Conservation (phyloP, 2,797 vertebrate genomes). For the Serranus cabrilla region DNA sequence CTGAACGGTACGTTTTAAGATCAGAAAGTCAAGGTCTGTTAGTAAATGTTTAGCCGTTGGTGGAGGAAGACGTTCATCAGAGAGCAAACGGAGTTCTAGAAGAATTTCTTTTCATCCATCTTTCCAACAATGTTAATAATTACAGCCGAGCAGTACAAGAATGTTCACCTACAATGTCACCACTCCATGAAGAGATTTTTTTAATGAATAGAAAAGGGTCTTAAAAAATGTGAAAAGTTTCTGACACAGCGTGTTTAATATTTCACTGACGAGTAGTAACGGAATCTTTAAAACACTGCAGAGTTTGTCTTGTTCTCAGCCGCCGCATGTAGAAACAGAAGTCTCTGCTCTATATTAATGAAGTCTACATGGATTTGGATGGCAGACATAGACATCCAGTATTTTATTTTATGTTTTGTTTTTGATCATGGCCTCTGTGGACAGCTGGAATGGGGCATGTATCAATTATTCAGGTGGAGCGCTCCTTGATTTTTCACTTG, state of each 20-base stretch:
- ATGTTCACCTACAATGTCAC: constrained; percentile 25
- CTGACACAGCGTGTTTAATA: constrained; percentile 54
- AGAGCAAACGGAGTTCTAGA: neutral
- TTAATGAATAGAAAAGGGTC: constrained; percentile 58
- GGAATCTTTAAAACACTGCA: constrained; percentile 48
- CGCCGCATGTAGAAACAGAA: constrained; percentile 27
- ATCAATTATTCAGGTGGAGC: constrained; percentile 79
- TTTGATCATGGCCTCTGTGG: constrained; percentile 71
- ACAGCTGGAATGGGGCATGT: constrained; percentile 36
- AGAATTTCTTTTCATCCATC: constrained; percentile 9
- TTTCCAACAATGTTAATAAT: constrained; percentile 29
- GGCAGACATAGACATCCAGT: constrained; percentile 39
- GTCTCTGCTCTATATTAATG: constrained; percentile 57
- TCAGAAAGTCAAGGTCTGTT: constrained; percentile 9
- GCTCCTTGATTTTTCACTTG: constrained; percentile 63
- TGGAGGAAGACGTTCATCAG: neutral
- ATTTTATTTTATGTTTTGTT: constrained; percentile 60
- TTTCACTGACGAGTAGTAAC: constrained; percentile 52
- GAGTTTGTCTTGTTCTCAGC: constrained; percentile 37
- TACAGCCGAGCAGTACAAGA: constrained; percentile 23
- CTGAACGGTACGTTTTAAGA: neutral
- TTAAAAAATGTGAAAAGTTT: constrained; percentile 37
- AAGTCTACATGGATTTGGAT: constrained; percentile 64
- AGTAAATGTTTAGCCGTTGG: constrained; percentile 9
- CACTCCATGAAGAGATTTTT: constrained; percentile 13